phyloP scores from a whole-genome alignment of 2,797 vertebrate genomes.

The Sebastes taczanowskii region DNA sequence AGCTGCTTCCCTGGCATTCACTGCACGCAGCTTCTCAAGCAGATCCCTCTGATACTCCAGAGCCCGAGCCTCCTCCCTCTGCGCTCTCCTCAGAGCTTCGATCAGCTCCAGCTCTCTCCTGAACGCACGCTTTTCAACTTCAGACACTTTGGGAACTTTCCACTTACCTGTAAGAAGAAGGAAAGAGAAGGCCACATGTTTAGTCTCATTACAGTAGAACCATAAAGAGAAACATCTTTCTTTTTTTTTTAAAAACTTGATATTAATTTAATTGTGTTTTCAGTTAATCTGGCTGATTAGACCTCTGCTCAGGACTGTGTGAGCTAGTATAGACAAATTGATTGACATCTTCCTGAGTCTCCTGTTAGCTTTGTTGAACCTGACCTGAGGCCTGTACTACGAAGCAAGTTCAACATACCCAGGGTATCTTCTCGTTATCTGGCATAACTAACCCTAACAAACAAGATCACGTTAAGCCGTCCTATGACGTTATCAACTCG shows the following conservation, averaged over 20 bases:
- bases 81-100: conserved; percentile 76
- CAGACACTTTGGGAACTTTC: conserved; percentile 1
- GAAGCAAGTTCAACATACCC: too few species aligned
- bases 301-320: too few species aligned
- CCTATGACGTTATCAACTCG: too few species aligned
- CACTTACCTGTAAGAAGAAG: conserved; percentile 11
- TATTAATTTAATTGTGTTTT: not conserved
- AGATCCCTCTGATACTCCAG: conserved; percentile 80
- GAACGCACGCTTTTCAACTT: conserved; percentile 58
- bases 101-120: conserved; percentile 76
- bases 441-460: too few species aligned
- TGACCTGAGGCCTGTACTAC: too few species aligned
- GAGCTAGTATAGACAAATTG: too few species aligned
- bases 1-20: conserved; percentile 69
- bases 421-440: too few species aligned
- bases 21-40: conserved; percentile 66
- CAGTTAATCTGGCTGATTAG: too few species aligned
- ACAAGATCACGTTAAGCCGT: too few species aligned
- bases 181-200: not conserved
- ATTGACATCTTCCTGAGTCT: too few species aligned
- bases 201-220: not conserved
- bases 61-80: conserved; percentile 77
- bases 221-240: not conserved
- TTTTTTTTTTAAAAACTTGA: not conserved
- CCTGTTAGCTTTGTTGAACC: too few species aligned